Base-by-base conservation (phyloP, 2,113 vertebrate genomes). In the Lota lota region DNA sequence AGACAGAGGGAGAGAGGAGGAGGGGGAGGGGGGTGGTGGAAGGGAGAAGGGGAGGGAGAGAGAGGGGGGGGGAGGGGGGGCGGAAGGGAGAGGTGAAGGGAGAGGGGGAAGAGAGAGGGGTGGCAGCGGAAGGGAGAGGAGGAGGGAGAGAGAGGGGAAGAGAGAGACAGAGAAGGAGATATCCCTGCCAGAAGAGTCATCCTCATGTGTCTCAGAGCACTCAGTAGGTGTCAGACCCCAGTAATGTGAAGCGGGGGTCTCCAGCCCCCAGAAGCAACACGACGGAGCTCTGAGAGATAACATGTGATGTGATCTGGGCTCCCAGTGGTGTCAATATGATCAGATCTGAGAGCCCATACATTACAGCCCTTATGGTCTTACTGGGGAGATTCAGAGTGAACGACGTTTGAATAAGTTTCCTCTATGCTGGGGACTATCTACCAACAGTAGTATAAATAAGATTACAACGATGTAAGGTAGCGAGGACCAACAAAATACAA, bases 221-320 rank as follows among this genome's bases (percentile, higher is more conserved):
- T 22, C 64, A 21, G 14, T 1, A 65, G 11, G n/a, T 67, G 22
- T 40, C 5, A 56, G 54, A 8, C 15, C 28, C 20, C 74, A 66
- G 71, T 78, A 5, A 17, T 63, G 21, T n/a, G 74, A 56, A 69
- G 33, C 69, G 61, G 64, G 19, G 68, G 63, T 47, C 11, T 51
- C 59, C 63, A 11, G 7, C 53, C 64, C 72, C 73, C 82, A 81
- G 79, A 79, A 80, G 36, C 24, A 24, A 24, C 67, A 22, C 66
- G 66, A 24, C 53, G 60, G 50, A 85, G 73, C 84, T 87, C 78
- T 85, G 79, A 84, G 21, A 82, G 75, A 79, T 83, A 83, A 87
- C 79, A 79, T 71, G 68, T 74, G 65, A 78, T 67, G 71, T 87
- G 77, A 87, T 79, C 33, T 22, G 47, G 71, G 71, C 79, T 68